These are phyloP conservation scores for Guaruba guarouba DNA, from an alignment of 2,113 vertebrate genomes.

Conservation along the genomic window DNA sequence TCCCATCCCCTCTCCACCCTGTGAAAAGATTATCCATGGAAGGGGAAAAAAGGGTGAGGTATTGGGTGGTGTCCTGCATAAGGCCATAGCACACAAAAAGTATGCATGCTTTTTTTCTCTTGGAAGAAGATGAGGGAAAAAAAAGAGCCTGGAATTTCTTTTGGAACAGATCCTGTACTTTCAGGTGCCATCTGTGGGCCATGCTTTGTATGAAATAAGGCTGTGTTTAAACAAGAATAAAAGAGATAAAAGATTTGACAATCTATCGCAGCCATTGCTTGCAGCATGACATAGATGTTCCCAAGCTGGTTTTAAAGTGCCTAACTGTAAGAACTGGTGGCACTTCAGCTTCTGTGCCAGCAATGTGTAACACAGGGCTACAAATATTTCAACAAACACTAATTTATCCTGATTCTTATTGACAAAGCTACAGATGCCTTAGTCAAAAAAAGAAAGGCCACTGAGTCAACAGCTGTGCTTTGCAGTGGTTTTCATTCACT, in stretches of 20 bases:
- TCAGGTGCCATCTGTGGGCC: conserved; percentile 58
- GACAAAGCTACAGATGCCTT: neutral
- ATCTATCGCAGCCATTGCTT: neutral
- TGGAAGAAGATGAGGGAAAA: conserved; percentile 51
- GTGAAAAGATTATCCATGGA: conserved; percentile 56
- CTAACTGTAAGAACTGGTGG: neutral
- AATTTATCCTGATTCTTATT: neutral
- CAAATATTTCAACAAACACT: neutral
- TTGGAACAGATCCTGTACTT: conserved; percentile 49
- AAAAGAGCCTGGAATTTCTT: conserved; percentile 41
- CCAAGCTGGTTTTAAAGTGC: neutral
- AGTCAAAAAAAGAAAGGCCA: neutral
- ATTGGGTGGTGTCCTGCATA: conserved; percentile 57
- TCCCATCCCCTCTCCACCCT: conserved; percentile 38
- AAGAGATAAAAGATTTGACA: neutral
- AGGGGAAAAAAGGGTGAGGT: conserved; percentile 63
- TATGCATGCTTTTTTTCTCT: conserved; percentile 29
- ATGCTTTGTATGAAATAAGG: neutral
- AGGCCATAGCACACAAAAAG: conserved; percentile 49
- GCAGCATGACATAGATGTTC: neutral
- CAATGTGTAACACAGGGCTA: neutral
- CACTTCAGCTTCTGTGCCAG: neutral
- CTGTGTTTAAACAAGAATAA: neutral
- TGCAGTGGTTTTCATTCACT: neutral
- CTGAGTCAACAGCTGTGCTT: neutral